Evolutionary conservation across 2,797 vertebrate genomes (phyloP).

Genomic region (Chaetophractus vellerosus): DNA sequence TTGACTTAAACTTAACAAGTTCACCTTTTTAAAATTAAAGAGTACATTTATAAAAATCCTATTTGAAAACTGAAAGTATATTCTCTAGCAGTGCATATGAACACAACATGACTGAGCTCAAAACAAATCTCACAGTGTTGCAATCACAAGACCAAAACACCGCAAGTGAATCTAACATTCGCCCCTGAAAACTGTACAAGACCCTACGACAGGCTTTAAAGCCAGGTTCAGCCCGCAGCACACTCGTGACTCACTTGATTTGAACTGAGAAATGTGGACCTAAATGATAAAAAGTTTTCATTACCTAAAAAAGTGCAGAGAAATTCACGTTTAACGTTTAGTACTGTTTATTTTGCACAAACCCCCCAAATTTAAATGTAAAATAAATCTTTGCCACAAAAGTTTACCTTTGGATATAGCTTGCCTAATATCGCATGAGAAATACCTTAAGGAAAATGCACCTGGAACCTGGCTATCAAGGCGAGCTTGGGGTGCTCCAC

Average conservation of each 20-base stretch:
- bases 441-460: conserved; percentile 85
- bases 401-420: conserved; percentile 90
- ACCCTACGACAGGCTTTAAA: conserved; percentile 78
- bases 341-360: conserved; percentile 88
- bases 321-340: conserved; percentile 92
- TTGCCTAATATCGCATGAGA: conserved; percentile 85
- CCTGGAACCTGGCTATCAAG: conserved; percentile 82
- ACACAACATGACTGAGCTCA: conserved; percentile 93
- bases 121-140: conserved; percentile 95
- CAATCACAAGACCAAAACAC: conserved; percentile 90
- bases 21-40: conserved; percentile 92
- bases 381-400: conserved; percentile 83
- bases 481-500: conserved; percentile 72
- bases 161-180: conserved; percentile 87
- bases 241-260: conserved; percentile 80
- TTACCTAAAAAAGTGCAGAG: conserved; percentile 90
- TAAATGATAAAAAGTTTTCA: conserved; percentile 86
- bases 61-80: conserved; percentile 93
- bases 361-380: conserved; percentile 82
- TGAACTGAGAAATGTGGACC: conserved; percentile 85
- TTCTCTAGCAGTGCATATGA: conserved; percentile 94
- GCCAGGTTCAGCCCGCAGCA: conserved; percentile 86
- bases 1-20: conserved; percentile 90
- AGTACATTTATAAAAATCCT: conserved; percentile 92
- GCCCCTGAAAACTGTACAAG: conserved; percentile 86